These are phyloP conservation scores for Epinephelus coioides DNA, from an alignment of 2,797 vertebrate genomes.

Conservation along the genomic window DNA sequence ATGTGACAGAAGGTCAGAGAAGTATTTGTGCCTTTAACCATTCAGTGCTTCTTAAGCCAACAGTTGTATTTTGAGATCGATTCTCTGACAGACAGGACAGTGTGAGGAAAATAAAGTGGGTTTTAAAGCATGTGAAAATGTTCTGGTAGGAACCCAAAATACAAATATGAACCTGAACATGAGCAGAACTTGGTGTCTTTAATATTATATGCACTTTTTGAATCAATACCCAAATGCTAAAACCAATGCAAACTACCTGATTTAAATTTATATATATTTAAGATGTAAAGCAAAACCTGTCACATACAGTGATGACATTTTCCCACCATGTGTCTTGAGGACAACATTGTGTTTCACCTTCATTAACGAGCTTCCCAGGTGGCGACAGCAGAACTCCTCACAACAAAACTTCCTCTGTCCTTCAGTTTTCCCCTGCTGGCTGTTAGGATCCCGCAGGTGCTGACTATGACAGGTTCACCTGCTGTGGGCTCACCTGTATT, in stretches of 20 bases:
- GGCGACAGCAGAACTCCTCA: slow-evolving; percentile 50
- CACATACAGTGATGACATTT: neutral
- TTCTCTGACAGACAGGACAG: too few relatives aligned
- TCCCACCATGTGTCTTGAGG: slow-evolving; percentile 34
- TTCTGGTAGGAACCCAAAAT: too few relatives aligned
- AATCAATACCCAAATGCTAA: neutral
- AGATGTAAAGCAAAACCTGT: neutral
- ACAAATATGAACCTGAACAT: too few relatives aligned
- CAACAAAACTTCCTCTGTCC: slow-evolving; percentile 69
- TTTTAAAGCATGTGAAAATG: too few relatives aligned
- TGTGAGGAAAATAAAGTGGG: too few relatives aligned
- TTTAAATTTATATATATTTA: neutral
- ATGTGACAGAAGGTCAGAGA: too few relatives aligned
- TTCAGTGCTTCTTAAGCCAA: too few relatives aligned
- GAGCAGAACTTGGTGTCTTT: too few relatives aligned
- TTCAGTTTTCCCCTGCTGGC: slow-evolving; percentile 66
- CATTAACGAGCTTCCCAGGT: slow-evolving; percentile 48
- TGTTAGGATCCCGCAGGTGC: slow-evolving; percentile 73
- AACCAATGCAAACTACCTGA: neutral
- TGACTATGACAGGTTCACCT: slow-evolving; percentile 78
- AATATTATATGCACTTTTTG: neutral
- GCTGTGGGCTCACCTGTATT: slow-evolving; percentile 73
- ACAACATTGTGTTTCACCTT: slow-evolving; percentile 59
- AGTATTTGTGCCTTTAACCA: too few relatives aligned
- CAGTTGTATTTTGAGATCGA: too few relatives aligned